Evolutionary conservation across 2,113 vertebrate genomes (phyloP), one percentile per base, ranked within the genome.

Genomic region (Typhlomys cinereus): DNA sequence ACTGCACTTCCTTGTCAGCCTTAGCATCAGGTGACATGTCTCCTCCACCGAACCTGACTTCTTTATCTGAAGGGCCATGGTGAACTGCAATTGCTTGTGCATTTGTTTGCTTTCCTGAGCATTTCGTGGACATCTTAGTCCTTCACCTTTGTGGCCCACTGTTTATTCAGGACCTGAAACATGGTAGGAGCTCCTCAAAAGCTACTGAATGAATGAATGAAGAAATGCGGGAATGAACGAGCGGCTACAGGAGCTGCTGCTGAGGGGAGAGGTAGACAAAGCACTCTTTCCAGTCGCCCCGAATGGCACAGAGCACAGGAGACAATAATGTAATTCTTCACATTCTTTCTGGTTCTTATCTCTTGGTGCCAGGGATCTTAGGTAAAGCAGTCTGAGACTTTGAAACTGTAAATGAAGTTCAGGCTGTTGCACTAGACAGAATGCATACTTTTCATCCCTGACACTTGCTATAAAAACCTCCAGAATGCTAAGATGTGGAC

Each of bases 341-440:
- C 10, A 39, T 27, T 74, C 50, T 54, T 61, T 74, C 52, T 69
- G 31, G 34, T 41, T 84, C 8, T 88, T 54, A n/a, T 13, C 23
- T 44, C 87, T 79, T 15, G 64, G 27, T 41, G 9, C 78, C 48
- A 91, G 62, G 85, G 57, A 83, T 54, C 21, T 41, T 74, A 74
- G 62, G 34, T 95, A 36, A 31, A 54, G 85, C 52, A 79, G 57
- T 44, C 31, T 83, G 44, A 61, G 17, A 67, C 61, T 89, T 83
- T 50, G 41, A 79, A 50, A 21, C n/a, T n/a, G 41, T 17, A 39
- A 20, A 13, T 48, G 57, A 52, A 5, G n/a, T 48, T 81, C 52
- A 50, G 23, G 20, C 70, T 91, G 52, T 39, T 88, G 84, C 83
- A 57, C 20, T 44, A 54, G 62, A 31, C 13, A 70, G 11, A 85